Percentiles rank a stretch among this genome's conserved stretches.
phyloP scores from a whole-genome alignment of 2,888 invertebrate species.

The Leucophenga montana region DNA sequence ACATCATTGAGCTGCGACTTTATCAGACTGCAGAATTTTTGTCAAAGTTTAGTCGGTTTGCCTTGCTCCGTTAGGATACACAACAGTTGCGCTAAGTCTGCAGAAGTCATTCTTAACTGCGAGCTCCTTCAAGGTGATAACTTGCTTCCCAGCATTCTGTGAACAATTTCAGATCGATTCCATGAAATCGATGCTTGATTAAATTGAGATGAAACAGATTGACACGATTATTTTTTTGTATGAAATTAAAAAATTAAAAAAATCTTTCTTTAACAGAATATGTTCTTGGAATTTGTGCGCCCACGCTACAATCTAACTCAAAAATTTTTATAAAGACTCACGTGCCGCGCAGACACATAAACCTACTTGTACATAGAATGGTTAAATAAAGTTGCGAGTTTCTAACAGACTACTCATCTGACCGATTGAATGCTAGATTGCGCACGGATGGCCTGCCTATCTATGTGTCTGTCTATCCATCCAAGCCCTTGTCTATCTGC shows the following conservation, averaged over 20 bases:
- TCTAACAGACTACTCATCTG: background rate
- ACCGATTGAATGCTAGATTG: background rate
- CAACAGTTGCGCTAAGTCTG: too few relatives aligned
- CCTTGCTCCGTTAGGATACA: too few relatives aligned
- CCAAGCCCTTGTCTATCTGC: background rate
- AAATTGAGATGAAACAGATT: too few relatives aligned
- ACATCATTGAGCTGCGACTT: too few relatives aligned
- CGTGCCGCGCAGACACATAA: slow-evolving; percentile 10
- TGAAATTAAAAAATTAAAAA: slow-evolving; percentile 28
- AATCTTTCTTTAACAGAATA: too few relatives aligned
- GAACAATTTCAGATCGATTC: too few relatives aligned
- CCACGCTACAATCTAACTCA: slow-evolving; percentile 52
- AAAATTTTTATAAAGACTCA: slow-evolving; percentile 48
- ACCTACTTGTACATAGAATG: too few relatives aligned
- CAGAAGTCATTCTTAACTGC: slow-evolving; percentile 45
- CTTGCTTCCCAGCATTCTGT: too few relatives aligned
- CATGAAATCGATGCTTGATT: too few relatives aligned
- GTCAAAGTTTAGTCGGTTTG: too few relatives aligned
- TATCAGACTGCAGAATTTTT: too few relatives aligned
- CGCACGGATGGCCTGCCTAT: background rate
- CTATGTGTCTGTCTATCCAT: background rate
- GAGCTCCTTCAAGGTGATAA: slow-evolving; percentile 56
- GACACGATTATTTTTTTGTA: too few relatives aligned
- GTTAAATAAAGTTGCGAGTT: background rate
- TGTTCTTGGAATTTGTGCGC: slow-evolving; percentile 50